Percentiles rank a stretch among this genome's conserved stretches.
Conservation (phyloP, 1,140 invertebrate species). For the Agraylea sexmaculata region DNA sequence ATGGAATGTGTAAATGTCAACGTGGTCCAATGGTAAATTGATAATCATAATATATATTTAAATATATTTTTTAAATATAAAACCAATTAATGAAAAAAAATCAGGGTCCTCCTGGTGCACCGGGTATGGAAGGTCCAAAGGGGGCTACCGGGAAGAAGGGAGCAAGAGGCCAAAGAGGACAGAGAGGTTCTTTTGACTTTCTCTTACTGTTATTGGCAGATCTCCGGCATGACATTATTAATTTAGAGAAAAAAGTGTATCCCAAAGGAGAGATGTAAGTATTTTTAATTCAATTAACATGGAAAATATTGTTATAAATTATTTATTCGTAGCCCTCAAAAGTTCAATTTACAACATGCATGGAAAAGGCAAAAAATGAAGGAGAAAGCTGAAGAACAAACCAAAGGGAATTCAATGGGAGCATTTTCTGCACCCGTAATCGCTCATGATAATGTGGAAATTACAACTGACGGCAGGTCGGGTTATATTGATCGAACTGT, state of each 20-base stretch:
- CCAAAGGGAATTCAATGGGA: slow-evolving; percentile 23
- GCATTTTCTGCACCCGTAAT: slow-evolving; percentile 32
- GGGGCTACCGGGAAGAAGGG: slow-evolving; percentile 44
- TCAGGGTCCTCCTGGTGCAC: slow-evolving; percentile 46
- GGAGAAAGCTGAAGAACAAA: slow-evolving; percentile 17
- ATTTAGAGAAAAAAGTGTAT: slow-evolving; percentile 48
- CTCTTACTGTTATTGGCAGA: slow-evolving; percentile 49
- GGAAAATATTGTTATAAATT: slow-evolving; percentile 6
- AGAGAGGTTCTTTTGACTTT: slow-evolving; percentile 47
- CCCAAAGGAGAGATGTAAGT: slow-evolving; percentile 42
- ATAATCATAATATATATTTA: slow-evolving; percentile 13
- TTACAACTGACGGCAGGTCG: slow-evolving; percentile 27
- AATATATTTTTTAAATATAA: slow-evolving; percentile 10
- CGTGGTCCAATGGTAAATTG: slow-evolving; percentile 42
- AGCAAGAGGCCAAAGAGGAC: slow-evolving; percentile 42
- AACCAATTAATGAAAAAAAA: slow-evolving; percentile 9
- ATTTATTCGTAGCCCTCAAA: slow-evolving; percentile 28
- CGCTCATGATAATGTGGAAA: slow-evolving; percentile 24
- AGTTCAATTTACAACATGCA: slow-evolving; percentile 37
- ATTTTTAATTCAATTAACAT: not conserved
- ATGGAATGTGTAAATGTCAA: slow-evolving; percentile 44
- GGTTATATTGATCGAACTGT: slow-evolving; percentile 10
- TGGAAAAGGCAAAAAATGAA: slow-evolving; percentile 33
- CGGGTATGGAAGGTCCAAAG: slow-evolving; percentile 46
- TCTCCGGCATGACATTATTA: slow-evolving; percentile 47